These are phyloP conservation scores for Choreutis nemorana DNA, from an alignment of 2,888 invertebrate genomes.

Conservation along the genomic window DNA sequence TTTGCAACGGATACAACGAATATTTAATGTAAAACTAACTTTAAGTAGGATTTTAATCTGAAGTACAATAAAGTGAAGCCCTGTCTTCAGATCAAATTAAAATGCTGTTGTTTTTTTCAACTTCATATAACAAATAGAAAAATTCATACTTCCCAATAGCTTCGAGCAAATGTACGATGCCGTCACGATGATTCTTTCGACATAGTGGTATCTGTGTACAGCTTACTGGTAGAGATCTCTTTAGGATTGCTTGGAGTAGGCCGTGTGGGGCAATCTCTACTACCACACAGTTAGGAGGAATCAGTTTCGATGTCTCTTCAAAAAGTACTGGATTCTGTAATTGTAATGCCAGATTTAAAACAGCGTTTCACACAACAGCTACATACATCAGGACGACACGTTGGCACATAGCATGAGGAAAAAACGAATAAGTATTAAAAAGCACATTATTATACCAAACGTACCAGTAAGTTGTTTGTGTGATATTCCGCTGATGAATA, in stretches of 20 bases:
- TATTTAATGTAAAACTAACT: too few species aligned
- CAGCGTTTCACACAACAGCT: neutral
- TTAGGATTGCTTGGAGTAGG: constrained; percentile 85
- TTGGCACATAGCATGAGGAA: neutral
- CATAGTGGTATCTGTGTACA: constrained; percentile 78
- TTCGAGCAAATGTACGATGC: constrained; percentile 59
- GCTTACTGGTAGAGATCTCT: constrained; percentile 71
- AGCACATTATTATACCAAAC: constrained; percentile 5
- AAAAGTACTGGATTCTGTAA: constrained; percentile 73
- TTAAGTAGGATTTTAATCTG: too few species aligned
- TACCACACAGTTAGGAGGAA: constrained; percentile 81
- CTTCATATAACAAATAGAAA: too few species aligned
- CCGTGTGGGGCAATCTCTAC: constrained; percentile 93
- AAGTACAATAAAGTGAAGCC: too few species aligned
- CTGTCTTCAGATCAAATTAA: too few species aligned
- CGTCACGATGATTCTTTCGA: constrained; percentile 71
- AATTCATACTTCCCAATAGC: constrained; percentile 69
- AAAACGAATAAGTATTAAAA: neutral
- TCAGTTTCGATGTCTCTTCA: constrained; percentile 78
- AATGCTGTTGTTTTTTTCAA: too few species aligned
- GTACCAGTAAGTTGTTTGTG: constrained; percentile 78
- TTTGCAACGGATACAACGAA: too few species aligned
- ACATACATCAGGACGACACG: neutral
- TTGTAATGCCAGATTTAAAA: neutral
- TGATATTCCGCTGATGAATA: constrained; percentile 84